phyloP scores from a whole-genome alignment of 2,113 vertebrate genomes.

The Lycocorax pyrrhopterus region DNA sequence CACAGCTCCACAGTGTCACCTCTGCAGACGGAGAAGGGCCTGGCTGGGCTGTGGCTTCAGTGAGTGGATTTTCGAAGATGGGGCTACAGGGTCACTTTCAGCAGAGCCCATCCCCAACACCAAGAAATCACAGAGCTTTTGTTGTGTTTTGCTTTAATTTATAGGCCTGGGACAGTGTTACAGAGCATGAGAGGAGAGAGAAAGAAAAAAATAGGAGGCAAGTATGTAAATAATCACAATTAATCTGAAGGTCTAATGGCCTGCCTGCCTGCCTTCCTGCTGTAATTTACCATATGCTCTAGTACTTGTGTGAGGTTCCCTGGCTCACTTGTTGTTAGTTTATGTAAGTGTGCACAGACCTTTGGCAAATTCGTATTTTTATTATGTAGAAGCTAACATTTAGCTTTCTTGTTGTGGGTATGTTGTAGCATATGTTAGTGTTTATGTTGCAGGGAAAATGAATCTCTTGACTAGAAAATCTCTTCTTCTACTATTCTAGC shows the following conservation, averaged over 20 bases:
- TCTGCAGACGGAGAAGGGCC: background rate
- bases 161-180: background rate
- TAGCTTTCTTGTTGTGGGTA: slow-evolving; percentile 42
- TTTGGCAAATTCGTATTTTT: slow-evolving; percentile 53
- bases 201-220: background rate
- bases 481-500: background rate
- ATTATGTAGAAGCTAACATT: slow-evolving; percentile 50
- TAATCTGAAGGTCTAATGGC: slow-evolving; percentile 35
- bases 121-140: background rate
- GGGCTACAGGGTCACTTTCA: background rate
- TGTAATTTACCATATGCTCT: slow-evolving; percentile 48
- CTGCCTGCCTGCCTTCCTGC: background rate
- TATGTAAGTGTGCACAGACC: slow-evolving; percentile 24
- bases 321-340: slow-evolving; percentile 26
- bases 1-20: background rate
- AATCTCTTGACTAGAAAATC: slow-evolving; percentile 40
- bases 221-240: slow-evolving; percentile 44
- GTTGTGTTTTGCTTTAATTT: background rate
- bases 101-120: background rate
- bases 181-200: background rate
- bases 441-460: slow-evolving; percentile 30
- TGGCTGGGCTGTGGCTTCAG: background rate
- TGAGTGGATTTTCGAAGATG: rapidly evolving
- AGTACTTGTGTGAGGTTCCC: slow-evolving; percentile 32
- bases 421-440: slow-evolving; percentile 48